Base-by-base conservation (phyloP, 1,140 invertebrate species). In the Lepidurus couesii region DNA sequence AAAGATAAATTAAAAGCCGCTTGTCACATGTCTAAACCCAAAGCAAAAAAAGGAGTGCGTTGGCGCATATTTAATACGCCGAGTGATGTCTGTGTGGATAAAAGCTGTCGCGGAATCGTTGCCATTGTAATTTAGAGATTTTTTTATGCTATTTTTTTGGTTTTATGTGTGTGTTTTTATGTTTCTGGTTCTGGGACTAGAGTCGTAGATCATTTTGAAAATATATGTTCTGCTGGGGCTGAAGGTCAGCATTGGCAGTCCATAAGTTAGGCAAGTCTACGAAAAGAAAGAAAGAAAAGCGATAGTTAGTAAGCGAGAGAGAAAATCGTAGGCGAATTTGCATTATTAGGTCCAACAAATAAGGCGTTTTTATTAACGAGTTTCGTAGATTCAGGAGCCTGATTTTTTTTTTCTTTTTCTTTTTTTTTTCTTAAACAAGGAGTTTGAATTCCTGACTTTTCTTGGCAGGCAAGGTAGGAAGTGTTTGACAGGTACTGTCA, bases 401-500 rank as follows among this genome's bases (percentile, higher is more conserved):
- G 53, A 21, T n/a, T n/a, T n/a, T n/a, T n/a, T n/a, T n/a, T n/a
- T n/a, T n/a, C n/a, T n/a, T n/a, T n/a, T n/a, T n/a, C n/a, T n/a
- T n/a, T n/a, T n/a, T n/a, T n/a, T n/a, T 65, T n/a, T 65, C 21
- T 9, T 16, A 65, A n/a, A 47, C 16, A 6, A 47, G 10, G 10
- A 11, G 10, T 16, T 47, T 11, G 45, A 21, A 21, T 11, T 65
- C 21, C 53, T 13, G 53, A 11, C 53, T 5, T 65, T 65, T 47
- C 45, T 47, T 65, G 53, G 53, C 53, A 65, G 21, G 9, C 13
- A 65, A 16, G 45, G 5, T 1, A 47, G 10, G 53, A 65, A 65
- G 53, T 65, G 53, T 65, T 65, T 65, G 53, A 65, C 53, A 65
- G n/a, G 53, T 65, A 65, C 53, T 65, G 53, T 65, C 53, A 65